These are phyloP conservation scores for Salarias fasciatus DNA, from an alignment of 2,797 vertebrate genomes.

Conservation along the genomic window DNA sequence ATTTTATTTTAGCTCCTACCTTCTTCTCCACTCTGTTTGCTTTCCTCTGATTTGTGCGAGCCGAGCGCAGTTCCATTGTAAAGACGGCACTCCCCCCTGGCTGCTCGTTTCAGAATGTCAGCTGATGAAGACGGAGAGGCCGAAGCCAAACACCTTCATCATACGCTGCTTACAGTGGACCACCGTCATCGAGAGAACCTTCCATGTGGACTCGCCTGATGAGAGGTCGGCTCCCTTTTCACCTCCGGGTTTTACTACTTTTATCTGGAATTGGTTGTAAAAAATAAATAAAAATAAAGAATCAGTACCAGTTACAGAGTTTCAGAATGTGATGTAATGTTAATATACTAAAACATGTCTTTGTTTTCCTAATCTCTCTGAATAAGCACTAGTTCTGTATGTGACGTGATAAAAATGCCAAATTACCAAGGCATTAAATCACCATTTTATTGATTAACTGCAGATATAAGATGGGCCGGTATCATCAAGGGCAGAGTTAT, in stretches of 20 bases:
- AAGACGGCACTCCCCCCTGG: background rate
- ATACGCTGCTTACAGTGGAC: conserved; percentile 99
- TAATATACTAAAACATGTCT: too few relatives aligned
- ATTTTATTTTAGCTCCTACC: background rate
- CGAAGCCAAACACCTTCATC: conserved; percentile 98
- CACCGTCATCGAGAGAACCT: conserved; percentile 97
- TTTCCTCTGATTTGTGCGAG: too few relatives aligned
- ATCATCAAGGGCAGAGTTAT: conserved; percentile 46
- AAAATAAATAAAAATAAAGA: too few relatives aligned
- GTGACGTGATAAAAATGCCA: conserved; percentile 2
- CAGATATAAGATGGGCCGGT: conserved; percentile 1
- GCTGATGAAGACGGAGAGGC: conserved; percentile 98
- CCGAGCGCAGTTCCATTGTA: too few relatives aligned
- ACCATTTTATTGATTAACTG: background rate
- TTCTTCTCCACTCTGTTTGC: background rate
- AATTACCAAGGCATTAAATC: too few relatives aligned
- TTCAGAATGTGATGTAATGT: too few relatives aligned
- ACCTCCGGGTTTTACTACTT: conserved; percentile 59
- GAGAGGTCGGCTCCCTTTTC: conserved; percentile 87
- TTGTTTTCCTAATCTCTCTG: too few relatives aligned
- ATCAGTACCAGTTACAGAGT: too few relatives aligned
- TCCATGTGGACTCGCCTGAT: conserved; percentile 95
- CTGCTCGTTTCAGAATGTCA: conserved; percentile 89
- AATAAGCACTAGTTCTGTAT: background rate
- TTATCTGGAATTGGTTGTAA: too few relatives aligned